Percentiles rank a stretch among this genome's conserved stretches.
Conservation (phyloP, 2,113 vertebrate genomes). For the Cyprinodon brontotheroides region DNA sequence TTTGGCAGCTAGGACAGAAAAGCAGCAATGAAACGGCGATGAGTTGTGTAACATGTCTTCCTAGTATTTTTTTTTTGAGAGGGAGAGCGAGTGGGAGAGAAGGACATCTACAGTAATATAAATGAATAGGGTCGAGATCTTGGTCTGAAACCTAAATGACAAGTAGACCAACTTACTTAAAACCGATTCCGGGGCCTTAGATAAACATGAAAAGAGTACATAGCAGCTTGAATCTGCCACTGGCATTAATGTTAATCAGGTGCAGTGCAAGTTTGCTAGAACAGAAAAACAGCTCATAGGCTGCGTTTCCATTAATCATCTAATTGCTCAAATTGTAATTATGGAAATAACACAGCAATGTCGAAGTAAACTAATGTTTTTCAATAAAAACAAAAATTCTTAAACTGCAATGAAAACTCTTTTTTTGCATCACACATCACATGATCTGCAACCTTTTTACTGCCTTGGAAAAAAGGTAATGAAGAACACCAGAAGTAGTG, state of each 20-base stretch:
- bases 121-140: conserved; percentile 7
- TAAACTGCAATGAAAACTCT: too few relatives aligned
- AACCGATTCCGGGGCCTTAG: conserved; percentile 8
- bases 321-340: not conserved
- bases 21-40: conserved; percentile 45
- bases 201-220: conserved; percentile 29
- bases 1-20: conserved; percentile 64
- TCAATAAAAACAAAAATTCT: too few relatives aligned
- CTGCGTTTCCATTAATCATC: too few relatives aligned
- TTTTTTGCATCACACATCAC: too few relatives aligned
- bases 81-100: not conserved
- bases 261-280: not conserved
- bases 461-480: too few relatives aligned
- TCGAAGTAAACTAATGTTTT: too few relatives aligned
- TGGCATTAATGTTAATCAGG: conserved; percentile 22
- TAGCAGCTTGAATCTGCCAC: conserved; percentile 3
- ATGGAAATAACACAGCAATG: conserved; percentile 7
- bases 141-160: not conserved
- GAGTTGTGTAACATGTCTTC: conserved; percentile 50
- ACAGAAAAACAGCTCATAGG: not conserved
- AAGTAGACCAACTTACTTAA: not conserved
- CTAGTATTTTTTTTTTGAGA: conserved; percentile 1
- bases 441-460: too few relatives aligned
- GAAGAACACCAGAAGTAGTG: too few relatives aligned
- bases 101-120: not conserved